Base-by-base conservation (phyloP, 2,888 invertebrate genomes). In the Seladonia tumulorum region DNA sequence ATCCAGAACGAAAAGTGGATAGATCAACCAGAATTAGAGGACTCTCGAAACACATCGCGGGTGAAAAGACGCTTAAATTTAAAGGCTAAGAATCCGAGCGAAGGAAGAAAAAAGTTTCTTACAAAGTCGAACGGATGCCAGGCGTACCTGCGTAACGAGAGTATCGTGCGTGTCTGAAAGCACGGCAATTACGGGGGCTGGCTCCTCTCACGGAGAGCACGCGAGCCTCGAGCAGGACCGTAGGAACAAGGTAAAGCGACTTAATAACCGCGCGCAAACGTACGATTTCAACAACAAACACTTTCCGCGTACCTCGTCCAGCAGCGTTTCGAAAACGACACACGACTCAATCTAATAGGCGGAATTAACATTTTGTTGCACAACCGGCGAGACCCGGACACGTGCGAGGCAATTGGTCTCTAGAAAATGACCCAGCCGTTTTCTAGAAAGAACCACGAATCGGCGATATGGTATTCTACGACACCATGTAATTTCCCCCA, bases 111-210 rank as follows among this genome's bases (percentile, higher is more conserved):
- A 35, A 35, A 42, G 12, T 81, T 68, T 35, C 4, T 25, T n/a
- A 25, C 45, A 25, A 68, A 73, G 75, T 76, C 72, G 72, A 70
- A 78, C 42, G 49, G 47, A 63, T 75, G 60, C 45, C 77, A 12
- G 63, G 63, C 66, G 75, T 76, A 70, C 35, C 77, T 29, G 73
- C 49, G 70, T 81, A 86, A 86, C 77, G 71, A 83, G 84, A 82
- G 87, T 78, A 71, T 53, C 82, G 87, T 86, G 88, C 87, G 83
- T 88, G 85, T 75, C 75, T 66, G 81, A 79, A 80, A 81, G 72
- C 70, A 79, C 77, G 66, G 85, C 82, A 88, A 88, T 88, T 85
- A 87, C 75, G 68, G 63, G 63, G 12, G 83, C 83, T 81, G 79
- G 85, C 78, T 81, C 76, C 76, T 79, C 85, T 76, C 63, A 45